phyloP scores from a whole-genome alignment of 2,888 invertebrate species.

The Kuschelorhynchus macadamiae region DNA sequence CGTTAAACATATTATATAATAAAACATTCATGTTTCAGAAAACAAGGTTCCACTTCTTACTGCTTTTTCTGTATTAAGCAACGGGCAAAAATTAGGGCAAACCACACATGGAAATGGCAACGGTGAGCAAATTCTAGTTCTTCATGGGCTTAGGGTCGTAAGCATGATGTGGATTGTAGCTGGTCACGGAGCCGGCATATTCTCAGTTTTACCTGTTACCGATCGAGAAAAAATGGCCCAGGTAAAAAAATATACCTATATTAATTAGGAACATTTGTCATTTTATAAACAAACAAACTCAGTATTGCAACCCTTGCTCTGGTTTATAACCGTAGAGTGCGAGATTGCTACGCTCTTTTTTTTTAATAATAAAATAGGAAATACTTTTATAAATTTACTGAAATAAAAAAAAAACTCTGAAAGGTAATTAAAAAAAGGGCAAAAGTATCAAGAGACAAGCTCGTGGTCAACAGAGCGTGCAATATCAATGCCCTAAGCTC shows the following conservation, averaged over 20 bases:
- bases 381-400: no score
- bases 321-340: no score
- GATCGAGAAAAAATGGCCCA: constrained; percentile 10
- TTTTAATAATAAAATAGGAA: not conserved
- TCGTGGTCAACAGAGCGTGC: no score
- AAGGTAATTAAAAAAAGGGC: no score
- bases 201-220: constrained; percentile 16
- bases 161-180: constrained; percentile 61
- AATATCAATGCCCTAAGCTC: no score
- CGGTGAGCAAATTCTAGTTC: constrained; percentile 55
- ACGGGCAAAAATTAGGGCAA: constrained; percentile 12
- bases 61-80: constrained; percentile 23
- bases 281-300: no score
- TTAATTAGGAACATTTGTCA: no score
- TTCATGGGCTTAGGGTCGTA: constrained; percentile 58
- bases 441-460: no score
- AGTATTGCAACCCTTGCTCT: no score
- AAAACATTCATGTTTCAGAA: not conserved
- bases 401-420: no score
- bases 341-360: no score
- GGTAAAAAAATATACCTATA: constrained; percentile 22
- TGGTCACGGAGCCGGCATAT: constrained; percentile 53
- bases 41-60: constrained; percentile 3
- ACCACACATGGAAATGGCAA: not conserved
- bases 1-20: no score